A percentile compares a stretch with the other conserved stretches of the same genome.
Evolutionary conservation across 2,888 invertebrate species (phyloP).

Genomic region (Monoplex corrugatus): DNA sequence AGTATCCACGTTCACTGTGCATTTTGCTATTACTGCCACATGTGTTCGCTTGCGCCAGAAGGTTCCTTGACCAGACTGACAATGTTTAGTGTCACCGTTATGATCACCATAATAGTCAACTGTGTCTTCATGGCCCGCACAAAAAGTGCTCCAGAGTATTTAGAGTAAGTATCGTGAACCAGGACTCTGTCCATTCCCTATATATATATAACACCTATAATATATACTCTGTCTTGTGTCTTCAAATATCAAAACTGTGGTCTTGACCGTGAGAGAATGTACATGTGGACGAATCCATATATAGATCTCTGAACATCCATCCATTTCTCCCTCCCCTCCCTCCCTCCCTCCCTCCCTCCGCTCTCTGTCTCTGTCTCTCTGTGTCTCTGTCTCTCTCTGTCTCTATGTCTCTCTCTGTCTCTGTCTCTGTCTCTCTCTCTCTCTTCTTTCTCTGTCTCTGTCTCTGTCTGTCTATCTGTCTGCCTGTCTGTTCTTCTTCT

Average conservation of each 20-base stretch:
- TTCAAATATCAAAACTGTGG: background rate
- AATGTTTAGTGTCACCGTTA: slow-evolving; percentile 98
- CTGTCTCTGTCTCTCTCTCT: background rate
- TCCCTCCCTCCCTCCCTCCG: background rate
- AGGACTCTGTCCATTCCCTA: background rate
- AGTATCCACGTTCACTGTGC: background rate
- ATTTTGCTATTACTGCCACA: background rate
- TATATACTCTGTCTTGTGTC: background rate
- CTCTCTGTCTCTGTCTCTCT: slow-evolving; percentile 12
- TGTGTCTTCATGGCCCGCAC: slow-evolving; percentile 96
- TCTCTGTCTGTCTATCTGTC: background rate
- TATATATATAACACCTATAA: background rate
- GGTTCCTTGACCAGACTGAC: slow-evolving; percentile 57
- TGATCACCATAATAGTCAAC: slow-evolving; percentile 98
- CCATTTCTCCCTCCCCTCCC: background rate
- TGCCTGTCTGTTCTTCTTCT: background rate
- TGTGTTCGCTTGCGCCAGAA: slow-evolving; percentile 7
- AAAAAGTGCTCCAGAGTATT: slow-evolving; percentile 88
- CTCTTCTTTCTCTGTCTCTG: background rate
- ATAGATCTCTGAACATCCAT: background rate
- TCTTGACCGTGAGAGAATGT: background rate
- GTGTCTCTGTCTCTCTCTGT: background rate
- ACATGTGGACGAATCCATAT: background rate
- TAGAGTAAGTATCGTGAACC: slow-evolving; percentile 91
- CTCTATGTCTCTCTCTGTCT: background rate